Base-by-base conservation (phyloP, 2,797 vertebrate genomes). In the Dryobates pubescens region DNA sequence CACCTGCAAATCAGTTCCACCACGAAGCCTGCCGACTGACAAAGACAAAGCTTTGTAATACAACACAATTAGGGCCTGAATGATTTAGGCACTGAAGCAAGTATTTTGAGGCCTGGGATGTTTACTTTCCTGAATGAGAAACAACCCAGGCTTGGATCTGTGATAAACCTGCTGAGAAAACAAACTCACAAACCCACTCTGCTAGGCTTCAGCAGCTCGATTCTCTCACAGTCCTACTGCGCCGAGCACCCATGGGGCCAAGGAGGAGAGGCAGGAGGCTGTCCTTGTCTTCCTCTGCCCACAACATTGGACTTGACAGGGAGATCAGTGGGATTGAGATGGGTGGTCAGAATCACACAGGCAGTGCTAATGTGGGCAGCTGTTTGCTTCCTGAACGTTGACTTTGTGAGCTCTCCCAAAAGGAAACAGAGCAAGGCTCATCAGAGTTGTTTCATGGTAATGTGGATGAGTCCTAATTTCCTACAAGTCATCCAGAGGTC, bases 41-140 rank as follows among this genome's bases (percentile, higher is more conserved):
- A 89, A 86, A 90, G 86, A 94, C 78, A 94, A 90, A 96, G 93
- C 86, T 87, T 68, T 80, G 82, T 74, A 87, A 94, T 41, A 88
- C 78, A 65, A 68, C 51, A n/a, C 92, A 94, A 89, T 93, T 94
- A 93, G 69, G 69, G 89, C 49, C 72, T 92, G 94, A 94, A 95
- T 92, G 90, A 95, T 90, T 89, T n/a, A 95, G 62, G 82, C 86
- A 74, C 26, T 47, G 65, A 95, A 93, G 84, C 82, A 90, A 93
- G 29, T 82, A 77, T 74, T 89, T 71, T 82, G 84, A 95, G 79
- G 61, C 32, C 45, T 17, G 23, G 62, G 54, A 69, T 92, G 81
- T 93, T 90, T 80, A 62, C 84, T 72, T 77, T 69, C 72, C 75
- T 49, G 69, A 92, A 73, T 82, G 75, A 90, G 84, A 85, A 91